Percentiles rank a stretch among this genome's conserved stretches.
phyloP scores from a whole-genome alignment of 2,888 invertebrate species.

The Stenodera caucasica region DNA sequence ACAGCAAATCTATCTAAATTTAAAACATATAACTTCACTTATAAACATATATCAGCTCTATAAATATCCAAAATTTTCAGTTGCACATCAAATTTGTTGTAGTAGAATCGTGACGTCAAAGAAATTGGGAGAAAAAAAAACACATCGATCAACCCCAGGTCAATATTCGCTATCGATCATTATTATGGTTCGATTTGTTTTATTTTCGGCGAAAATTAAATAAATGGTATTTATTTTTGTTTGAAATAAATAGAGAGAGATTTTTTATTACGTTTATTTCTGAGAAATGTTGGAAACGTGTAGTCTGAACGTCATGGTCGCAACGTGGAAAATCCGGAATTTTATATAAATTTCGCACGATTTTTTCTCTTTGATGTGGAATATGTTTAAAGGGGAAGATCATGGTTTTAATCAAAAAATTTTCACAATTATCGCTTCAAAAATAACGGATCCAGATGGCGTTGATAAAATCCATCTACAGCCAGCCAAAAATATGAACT shows the following conservation, averaged over 20 bases:
- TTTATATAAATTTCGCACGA: neutral
- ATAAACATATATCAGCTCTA: conserved; percentile 37
- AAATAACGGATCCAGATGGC: conserved; percentile 27
- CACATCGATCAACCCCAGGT: neutral
- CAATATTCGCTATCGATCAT: too few species aligned
- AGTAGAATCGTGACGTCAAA: conserved; percentile 33
- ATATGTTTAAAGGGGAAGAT: conserved; percentile 10
- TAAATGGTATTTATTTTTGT: neutral
- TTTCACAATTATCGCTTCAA: conserved; percentile 16
- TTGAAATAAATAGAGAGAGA: neutral
- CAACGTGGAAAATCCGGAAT: neutral
- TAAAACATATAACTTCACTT: conserved; percentile 34
- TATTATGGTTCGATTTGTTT: too few species aligned
- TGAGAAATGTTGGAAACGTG: conserved; percentile 9
- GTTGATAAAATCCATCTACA: conserved; percentile 28
- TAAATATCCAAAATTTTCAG: conserved; percentile 36
- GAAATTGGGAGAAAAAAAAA: conserved; percentile 13
- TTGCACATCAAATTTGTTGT: conserved; percentile 38
- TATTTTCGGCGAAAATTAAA: conserved; percentile 3
- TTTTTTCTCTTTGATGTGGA: neutral
- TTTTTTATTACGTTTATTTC: conserved; percentile 16
- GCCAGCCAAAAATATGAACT: conserved; percentile 31
- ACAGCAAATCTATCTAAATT: conserved; percentile 36
- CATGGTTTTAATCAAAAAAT: conserved; percentile 7
- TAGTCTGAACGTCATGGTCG: neutral